Conservation (phyloP, 2,888 invertebrate genomes). For the Habroteleia sp. region DNA sequence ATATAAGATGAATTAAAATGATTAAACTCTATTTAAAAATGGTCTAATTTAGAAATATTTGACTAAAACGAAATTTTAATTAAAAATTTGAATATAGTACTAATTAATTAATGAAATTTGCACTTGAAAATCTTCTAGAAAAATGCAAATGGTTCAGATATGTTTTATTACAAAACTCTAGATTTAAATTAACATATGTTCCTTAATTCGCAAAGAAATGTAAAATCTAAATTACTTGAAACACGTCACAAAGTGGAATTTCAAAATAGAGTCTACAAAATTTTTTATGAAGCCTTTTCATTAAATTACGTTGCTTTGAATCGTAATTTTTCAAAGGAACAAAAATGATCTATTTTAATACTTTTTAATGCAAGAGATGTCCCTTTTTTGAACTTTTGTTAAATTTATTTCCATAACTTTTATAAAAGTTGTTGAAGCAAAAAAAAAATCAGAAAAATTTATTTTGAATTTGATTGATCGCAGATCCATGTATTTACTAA, state of each 20-base stretch:
- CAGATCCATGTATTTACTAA: too few relatives aligned
- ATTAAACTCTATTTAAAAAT: too few relatives aligned
- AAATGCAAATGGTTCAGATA: constrained; percentile 2
- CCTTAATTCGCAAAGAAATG: constrained; percentile 45
- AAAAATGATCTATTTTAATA: constrained; percentile 33
- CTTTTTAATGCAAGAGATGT: constrained; percentile 20
- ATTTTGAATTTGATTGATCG: too few relatives aligned
- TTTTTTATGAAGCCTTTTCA: constrained; percentile 32
- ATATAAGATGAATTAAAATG: too few relatives aligned
- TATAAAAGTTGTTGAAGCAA: too few relatives aligned
- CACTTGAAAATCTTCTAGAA: too few relatives aligned
- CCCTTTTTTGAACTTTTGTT: too few relatives aligned
- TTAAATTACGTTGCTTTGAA: constrained; percentile 48
- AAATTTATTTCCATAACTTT: too few relatives aligned
- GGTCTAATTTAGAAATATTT: too few relatives aligned
- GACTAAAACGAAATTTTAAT: too few relatives aligned
- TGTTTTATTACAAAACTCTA: constrained; percentile 16
- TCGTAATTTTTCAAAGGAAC: constrained; percentile 42
- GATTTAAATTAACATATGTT: constrained; percentile 37
- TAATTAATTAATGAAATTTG: too few relatives aligned
- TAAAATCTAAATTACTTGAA: constrained; percentile 29
- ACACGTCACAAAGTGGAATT: constrained; percentile 36
- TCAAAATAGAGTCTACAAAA: constrained; percentile 26
- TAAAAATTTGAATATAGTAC: too few relatives aligned
- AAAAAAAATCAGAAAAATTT: background rate